These are phyloP conservation scores for Microplitis mediator DNA, from an alignment of 1,140 invertebrate genomes.

Conservation along the genomic window DNA sequence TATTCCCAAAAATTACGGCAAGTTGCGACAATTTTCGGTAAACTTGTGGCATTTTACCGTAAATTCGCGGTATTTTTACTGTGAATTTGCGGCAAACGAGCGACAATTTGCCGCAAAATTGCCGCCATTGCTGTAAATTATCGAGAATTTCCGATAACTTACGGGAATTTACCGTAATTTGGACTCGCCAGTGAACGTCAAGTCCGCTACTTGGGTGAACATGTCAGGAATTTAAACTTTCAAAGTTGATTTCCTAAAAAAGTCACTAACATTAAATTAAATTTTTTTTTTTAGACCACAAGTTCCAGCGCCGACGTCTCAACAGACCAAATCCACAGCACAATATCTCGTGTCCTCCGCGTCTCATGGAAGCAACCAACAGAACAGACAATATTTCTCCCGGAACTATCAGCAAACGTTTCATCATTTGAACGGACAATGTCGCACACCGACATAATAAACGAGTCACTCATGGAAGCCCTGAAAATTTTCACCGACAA, in stretches of 20 bases:
- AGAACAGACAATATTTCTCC: constrained; percentile 69
- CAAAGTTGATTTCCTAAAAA: no score
- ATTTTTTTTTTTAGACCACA: constrained; percentile 51
- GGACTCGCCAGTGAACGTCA: no score
- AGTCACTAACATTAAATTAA: constrained; percentile 20
- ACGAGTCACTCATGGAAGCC: constrained; percentile 74
- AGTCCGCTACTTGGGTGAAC: no score
- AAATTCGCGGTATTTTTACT: no score
- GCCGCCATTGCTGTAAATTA: no score
- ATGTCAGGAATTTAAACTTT: no score
- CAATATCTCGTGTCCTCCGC: constrained; percentile 69
- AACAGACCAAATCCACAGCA: constrained; percentile 68
- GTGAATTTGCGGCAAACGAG: no score
- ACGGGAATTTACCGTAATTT: not conserved
- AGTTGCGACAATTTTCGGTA: no score
- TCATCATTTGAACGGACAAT: constrained; percentile 56
- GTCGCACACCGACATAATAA: constrained; percentile 66
- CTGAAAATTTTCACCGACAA: constrained; percentile 67
- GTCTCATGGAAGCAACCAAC: constrained; percentile 69
- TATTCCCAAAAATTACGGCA: no score
- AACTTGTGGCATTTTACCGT: no score
- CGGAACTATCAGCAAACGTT: constrained; percentile 64
- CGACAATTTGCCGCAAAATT: no score
- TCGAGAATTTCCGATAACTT: no score
- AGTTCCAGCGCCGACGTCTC: constrained; percentile 66